Evolutionary conservation across 2,888 invertebrate genomes (phyloP).

Genomic region (Antitype chi): DNA sequence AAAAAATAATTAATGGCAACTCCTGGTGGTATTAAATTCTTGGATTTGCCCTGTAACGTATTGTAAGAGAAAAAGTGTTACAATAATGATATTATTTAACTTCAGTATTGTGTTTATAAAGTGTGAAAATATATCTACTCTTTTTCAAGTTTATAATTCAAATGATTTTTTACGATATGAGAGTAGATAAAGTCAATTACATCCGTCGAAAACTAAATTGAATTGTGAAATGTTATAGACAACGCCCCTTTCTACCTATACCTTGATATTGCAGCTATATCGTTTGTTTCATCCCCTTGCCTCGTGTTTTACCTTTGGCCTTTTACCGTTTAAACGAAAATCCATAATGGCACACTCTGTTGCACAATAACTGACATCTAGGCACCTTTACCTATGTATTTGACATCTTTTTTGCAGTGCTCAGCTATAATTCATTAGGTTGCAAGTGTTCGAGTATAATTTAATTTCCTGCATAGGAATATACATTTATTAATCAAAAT

Average conservation of each 20-base stretch:
- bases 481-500: too few relatives aligned
- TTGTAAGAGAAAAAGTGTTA: too few relatives aligned
- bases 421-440: neutral
- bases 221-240: conserved; percentile 8
- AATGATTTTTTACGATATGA: neutral
- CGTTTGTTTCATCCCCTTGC: conserved; percentile 19
- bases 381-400: neutral
- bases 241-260: conserved; percentile 1
- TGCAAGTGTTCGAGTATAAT: too few relatives aligned
- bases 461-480: neutral
- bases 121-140: too few relatives aligned
- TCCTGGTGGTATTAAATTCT: too few relatives aligned
- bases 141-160: too few relatives aligned
- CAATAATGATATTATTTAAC: too few relatives aligned
- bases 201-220: neutral
- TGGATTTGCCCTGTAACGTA: too few relatives aligned
- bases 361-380: conserved; percentile 2
- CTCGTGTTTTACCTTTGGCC: conserved; percentile 24
- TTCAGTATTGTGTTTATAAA: too few relatives aligned
- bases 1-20: too few relatives aligned
- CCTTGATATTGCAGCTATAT: conserved; percentile 1
- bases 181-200: neutral
- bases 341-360: conserved; percentile 12
- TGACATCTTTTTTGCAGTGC: neutral
- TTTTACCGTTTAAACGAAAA: conserved; percentile 9